Percentiles rank a stretch among this genome's conserved stretches.
Conservation (phyloP, 1,140 invertebrate species). For the Eriosoma lanigerum region DNA sequence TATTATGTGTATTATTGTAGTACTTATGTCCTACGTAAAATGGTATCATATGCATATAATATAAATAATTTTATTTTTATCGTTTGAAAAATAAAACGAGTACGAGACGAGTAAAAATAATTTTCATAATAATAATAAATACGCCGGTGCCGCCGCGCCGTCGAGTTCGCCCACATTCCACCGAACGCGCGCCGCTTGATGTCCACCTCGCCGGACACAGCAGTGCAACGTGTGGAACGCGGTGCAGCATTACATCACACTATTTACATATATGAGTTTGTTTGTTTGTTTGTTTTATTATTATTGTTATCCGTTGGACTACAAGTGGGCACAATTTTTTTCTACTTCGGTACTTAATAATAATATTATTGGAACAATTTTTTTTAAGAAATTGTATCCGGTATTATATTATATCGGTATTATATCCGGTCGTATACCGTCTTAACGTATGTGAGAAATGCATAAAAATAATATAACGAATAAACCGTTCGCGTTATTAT, state of each 20-base stretch:
- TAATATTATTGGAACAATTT: neutral
- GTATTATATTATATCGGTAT: neutral
- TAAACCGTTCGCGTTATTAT: no score
- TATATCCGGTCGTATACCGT: no score
- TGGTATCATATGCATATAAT: no score
- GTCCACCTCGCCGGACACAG: neutral
- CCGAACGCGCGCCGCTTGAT: slow-evolving; percentile 5
- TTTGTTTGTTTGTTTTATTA: neutral
- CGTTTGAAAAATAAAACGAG: neutral
- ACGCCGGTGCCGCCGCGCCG: neutral
- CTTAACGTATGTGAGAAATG: no score
- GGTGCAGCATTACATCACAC: neutral
- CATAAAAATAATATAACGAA: no score
- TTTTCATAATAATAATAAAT: neutral
- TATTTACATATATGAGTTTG: neutral
- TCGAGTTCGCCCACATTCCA: slow-evolving; percentile 39
- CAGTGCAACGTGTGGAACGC: neutral
- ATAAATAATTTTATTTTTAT: neutral
- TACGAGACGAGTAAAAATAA: slow-evolving; percentile 23
- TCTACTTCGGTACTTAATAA: neutral
- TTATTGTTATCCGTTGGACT: neutral
- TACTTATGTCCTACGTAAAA: neutral
- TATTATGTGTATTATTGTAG: neutral
- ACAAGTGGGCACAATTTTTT: neutral
- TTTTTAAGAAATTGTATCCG: neutral